phyloP scores from a whole-genome alignment of 2,797 vertebrate genomes.

The Mormyrus proboscirostris region DNA sequence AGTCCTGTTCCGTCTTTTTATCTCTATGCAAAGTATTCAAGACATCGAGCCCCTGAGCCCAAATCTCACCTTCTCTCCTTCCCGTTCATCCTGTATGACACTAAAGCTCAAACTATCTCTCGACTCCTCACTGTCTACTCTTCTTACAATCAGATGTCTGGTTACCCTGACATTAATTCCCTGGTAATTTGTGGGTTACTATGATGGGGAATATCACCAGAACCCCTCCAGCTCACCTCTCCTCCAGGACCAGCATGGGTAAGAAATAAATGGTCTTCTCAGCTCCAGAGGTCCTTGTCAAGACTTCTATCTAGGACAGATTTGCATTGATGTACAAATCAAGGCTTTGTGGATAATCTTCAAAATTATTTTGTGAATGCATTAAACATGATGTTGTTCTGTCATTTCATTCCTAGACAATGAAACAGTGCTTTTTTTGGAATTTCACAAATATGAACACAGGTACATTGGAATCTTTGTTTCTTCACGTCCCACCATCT shows the following conservation, averaged over 20 bases:
- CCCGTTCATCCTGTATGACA: background rate
- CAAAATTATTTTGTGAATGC: background rate
- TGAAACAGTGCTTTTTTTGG: background rate
- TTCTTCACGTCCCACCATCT: background rate
- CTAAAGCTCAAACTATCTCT: constrained; percentile 8
- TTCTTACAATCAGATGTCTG: constrained; percentile 35
- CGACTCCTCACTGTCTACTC: constrained; percentile 31
- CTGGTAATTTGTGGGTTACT: constrained; percentile 52
- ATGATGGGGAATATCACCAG: constrained; percentile 34
- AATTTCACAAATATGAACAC: background rate
- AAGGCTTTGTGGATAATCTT: background rate
- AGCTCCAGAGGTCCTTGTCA: background rate
- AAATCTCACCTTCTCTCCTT: constrained; percentile 18
- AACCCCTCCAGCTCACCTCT: background rate
- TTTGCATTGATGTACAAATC: background rate
- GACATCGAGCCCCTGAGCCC: background rate
- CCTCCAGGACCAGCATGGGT: background rate
- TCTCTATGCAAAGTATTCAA: background rate
- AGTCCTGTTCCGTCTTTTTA: background rate
- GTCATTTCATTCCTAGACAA: background rate
- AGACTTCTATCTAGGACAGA: background rate
- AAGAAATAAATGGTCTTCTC: constrained; percentile 2
- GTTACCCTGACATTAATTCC: constrained; percentile 57
- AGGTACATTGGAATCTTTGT: background rate
- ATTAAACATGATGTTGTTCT: background rate